phyloP scores from a whole-genome alignment of 2,888 invertebrate genomes.

The Serripes groenlandicus region DNA sequence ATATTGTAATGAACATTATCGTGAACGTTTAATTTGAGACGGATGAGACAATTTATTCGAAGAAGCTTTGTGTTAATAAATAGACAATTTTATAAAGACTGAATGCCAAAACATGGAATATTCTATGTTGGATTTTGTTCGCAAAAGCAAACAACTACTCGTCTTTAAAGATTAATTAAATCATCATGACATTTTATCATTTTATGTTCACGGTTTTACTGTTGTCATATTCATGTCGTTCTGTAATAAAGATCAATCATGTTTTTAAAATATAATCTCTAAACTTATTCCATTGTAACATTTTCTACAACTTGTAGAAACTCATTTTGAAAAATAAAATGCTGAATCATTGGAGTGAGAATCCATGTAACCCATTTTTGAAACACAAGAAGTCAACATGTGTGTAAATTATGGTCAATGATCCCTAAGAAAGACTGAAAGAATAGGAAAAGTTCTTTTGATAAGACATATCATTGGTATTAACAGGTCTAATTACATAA shows the following conservation, averaged over 20 bases:
- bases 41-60: neutral
- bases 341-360: no score
- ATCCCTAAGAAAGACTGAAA: no score
- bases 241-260: neutral
- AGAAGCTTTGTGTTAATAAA: neutral
- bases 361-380: no score
- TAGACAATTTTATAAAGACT: neutral
- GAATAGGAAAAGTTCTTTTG: no score
- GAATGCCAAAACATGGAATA: neutral
- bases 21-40: neutral
- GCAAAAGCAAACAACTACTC: neutral
- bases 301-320: no score
- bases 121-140: neutral
- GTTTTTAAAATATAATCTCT: neutral
- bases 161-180: neutral
- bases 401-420: no score
- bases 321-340: no score
- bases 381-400: no score
- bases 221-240: neutral
- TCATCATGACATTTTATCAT: neutral
- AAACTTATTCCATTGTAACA: neutral
- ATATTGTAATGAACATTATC: constrained; percentile 16
- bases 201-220: constrained; percentile 3
- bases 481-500: no score
- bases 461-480: no score